phyloP scores from a whole-genome alignment of 2,797 vertebrate genomes.

The Chelon labrosus region DNA sequence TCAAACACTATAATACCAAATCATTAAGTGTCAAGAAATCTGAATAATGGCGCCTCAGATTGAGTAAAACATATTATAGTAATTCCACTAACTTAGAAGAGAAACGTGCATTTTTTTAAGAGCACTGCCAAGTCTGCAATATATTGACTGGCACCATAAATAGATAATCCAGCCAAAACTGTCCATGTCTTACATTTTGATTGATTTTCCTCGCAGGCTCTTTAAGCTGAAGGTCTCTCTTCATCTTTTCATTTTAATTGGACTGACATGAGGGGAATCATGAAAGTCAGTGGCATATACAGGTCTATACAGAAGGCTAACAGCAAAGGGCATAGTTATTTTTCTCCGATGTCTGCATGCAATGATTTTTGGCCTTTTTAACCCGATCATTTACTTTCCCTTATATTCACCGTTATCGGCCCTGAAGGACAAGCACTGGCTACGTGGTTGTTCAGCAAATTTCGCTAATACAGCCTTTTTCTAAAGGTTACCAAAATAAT shows the following conservation, averaged over 20 bases:
- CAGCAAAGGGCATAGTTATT: slow-evolving; percentile 31
- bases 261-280: slow-evolving; percentile 31
- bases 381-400: not conserved
- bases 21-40: no score
- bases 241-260: slow-evolving; percentile 60
- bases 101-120: no score
- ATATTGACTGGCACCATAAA: slow-evolving; percentile 45
- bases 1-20: not conserved
- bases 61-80: no score
- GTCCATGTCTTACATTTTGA: slow-evolving; percentile 42
- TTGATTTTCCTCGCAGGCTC: slow-evolving; percentile 37
- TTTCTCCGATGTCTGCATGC: slow-evolving; percentile 15
- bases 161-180: slow-evolving; percentile 39
- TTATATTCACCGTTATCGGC: slow-evolving; percentile 4
- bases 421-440: not conserved
- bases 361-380: not conserved
- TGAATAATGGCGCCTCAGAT: no score
- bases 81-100: no score
- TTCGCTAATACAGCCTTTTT: not conserved
- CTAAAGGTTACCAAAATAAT: slow-evolving; percentile 12
- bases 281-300: slow-evolving; percentile 36
- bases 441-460: not conserved
- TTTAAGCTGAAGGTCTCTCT: slow-evolving; percentile 42
- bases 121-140: slow-evolving; percentile 2
- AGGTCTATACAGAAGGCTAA: not conserved